Evolutionary conservation across 2,797 vertebrate genomes (phyloP).

Genomic region (Falco cherrug): DNA sequence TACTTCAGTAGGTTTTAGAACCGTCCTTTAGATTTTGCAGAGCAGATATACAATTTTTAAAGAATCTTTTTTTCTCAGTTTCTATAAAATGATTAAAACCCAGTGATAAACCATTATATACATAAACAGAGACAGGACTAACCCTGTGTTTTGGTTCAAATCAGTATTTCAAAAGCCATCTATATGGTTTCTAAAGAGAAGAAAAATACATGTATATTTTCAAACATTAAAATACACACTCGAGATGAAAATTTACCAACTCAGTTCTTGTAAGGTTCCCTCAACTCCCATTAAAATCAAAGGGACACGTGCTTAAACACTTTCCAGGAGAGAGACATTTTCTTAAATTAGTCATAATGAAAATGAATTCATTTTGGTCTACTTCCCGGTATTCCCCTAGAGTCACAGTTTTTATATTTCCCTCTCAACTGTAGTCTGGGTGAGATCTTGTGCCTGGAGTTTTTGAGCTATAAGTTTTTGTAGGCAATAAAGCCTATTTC

Average conservation of each 20-base stretch:
- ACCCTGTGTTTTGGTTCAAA: background rate
- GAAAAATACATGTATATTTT: background rate
- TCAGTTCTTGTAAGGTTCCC: background rate
- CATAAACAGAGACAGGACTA: background rate
- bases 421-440: background rate
- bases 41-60: background rate
- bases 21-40: background rate
- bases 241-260: background rate
- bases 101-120: background rate
- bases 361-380: conserved; percentile 44
- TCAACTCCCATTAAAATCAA: conserved; percentile 10
- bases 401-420: conserved; percentile 18
- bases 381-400: conserved; percentile 1
- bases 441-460: background rate
- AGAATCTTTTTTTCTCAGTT: background rate
- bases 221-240: background rate
- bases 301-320: background rate
- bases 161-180: background rate
- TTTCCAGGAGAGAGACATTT: background rate
- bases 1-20: background rate
- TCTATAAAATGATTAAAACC: background rate
- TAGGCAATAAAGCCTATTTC: background rate
- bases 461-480: background rate
- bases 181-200: background rate
- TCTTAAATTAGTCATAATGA: conserved; percentile 30